phyloP scores from a whole-genome alignment of 2,888 invertebrate species.

The Drosophila lutescens region DNA sequence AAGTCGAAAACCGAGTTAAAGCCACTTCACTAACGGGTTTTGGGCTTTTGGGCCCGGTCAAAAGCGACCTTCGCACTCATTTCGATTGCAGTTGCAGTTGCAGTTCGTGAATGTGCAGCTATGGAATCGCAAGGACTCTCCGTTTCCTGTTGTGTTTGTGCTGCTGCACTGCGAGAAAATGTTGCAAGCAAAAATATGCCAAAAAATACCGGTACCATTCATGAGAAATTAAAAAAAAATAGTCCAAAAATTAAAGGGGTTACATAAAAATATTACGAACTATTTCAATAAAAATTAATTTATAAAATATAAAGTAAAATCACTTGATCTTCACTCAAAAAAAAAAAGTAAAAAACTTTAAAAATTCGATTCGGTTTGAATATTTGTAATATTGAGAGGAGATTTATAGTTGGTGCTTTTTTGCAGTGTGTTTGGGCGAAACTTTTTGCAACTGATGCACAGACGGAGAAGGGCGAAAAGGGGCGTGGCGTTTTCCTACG shows the following conservation, averaged over 20 bases:
- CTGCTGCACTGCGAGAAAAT: constrained; percentile 10
- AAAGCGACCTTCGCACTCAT: constrained; percentile 26
- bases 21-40: constrained; percentile 10
- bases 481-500: constrained; percentile 39
- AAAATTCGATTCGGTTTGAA: too few relatives aligned
- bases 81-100: constrained; percentile 53
- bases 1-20: constrained; percentile 4
- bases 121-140: constrained; percentile 23
- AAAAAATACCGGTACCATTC: too few relatives aligned
- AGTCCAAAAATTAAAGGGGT: too few relatives aligned
- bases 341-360: too few relatives aligned
- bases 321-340: too few relatives aligned
- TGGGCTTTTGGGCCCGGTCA: constrained; percentile 3
- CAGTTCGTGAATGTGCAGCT: constrained; percentile 47
- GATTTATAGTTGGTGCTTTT: neutral
- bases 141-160: constrained; percentile 45
- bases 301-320: too few relatives aligned
- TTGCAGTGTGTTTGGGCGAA: constrained; percentile 23
- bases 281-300: too few relatives aligned
- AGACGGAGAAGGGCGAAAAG: neutral
- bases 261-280: too few relatives aligned
- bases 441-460: constrained; percentile 18
- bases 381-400: too few relatives aligned
- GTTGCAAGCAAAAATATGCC: neutral
- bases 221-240: too few relatives aligned